These are phyloP conservation scores for Karalla daura DNA, from an alignment of 2,797 vertebrate species.

Conservation along the genomic window DNA sequence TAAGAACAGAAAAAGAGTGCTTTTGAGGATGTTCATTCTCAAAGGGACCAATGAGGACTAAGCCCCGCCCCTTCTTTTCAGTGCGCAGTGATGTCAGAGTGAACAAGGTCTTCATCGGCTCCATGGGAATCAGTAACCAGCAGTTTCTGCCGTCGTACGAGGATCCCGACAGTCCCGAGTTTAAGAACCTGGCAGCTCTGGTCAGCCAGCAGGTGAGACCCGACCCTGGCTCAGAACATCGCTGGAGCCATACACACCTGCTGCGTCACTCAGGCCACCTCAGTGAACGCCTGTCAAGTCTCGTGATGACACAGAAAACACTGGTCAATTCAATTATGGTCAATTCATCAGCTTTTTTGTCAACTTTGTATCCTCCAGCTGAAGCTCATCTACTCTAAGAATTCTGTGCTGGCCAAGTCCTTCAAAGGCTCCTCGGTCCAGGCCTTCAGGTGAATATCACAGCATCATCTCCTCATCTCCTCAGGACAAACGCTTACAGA, in stretches of 20 bases:
- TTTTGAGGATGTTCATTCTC: too few species aligned
- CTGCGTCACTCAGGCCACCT: too few species aligned
- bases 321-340: too few species aligned
- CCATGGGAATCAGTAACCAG: slow-evolving; percentile 82
- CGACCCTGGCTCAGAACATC: background rate
- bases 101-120: slow-evolving; percentile 86
- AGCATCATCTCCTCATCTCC: background rate
- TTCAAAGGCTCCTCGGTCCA: slow-evolving; percentile 82
- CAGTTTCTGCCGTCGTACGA: slow-evolving; percentile 84
- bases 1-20: too few species aligned
- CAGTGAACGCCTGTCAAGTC: background rate
- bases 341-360: too few species aligned
- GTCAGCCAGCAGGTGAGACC: slow-evolving; percentile 85
- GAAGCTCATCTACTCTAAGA: slow-evolving; percentile 80
- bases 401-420: slow-evolving; percentile 80
- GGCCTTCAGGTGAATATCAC: slow-evolving; percentile 88
- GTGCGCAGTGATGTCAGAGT: slow-evolving; percentile 70
- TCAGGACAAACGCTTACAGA: too few species aligned
- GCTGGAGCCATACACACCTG: slow-evolving; percentile 12
- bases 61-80: slow-evolving; percentile 45
- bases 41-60: too few species aligned
- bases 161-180: slow-evolving; percentile 81
- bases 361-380: slow-evolving; percentile 82
- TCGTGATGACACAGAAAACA: too few species aligned
- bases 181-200: slow-evolving; percentile 80